Evolutionary conservation across 2,797 vertebrate genomes (phyloP), one percentile per base, ranked within the genome.

Genomic region (Dryobates pubescens): DNA sequence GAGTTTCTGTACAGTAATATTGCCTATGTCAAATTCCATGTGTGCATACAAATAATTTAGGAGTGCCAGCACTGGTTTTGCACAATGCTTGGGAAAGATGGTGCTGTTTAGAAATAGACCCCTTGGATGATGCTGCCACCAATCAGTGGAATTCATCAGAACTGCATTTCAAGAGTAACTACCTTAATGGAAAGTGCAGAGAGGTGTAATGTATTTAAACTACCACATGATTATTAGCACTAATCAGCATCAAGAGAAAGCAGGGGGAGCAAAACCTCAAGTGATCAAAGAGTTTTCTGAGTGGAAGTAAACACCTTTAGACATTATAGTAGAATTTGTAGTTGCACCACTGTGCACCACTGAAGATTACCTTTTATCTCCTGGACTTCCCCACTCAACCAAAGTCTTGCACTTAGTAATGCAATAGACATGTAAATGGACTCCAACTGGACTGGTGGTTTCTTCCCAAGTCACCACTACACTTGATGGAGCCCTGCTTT

Each of bases 261-360:
- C 26, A 30, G 29, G 8, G 17, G 17, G 4, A 8, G 7, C 8
- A 45, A 90, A 86, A 77, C 3, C 17, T 53, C 4, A 0, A 51
- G 8, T 13, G 49, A 22, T 29, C 20, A 57, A 36, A 69, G 47
- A 69, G 47, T 84, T 17, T 26, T 8, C 10, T 17, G 5, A 34
- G 16, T 43, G 15, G 45, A 70, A 82, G 11, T 61, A 82, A 64
- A 75, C 65, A 13, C 6, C 5, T 74, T 62, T 49, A 29, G 32
- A 54, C 2, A 9, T 36, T 61, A 16, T 3, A 38, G 13, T 4
- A 54, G 24, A 67, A 59, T 43, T 24, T 78, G 10, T 49, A 47
- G 1, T 63, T n/a, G 19, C 26, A 17, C 57, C n/a, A n/a, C n/a
- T 23, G 2, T 27, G 26, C 2, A 56, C 15, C 4, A 36, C 0